Evolutionary conservation across 2,888 invertebrate species (phyloP).

Genomic region (Drosophila affinis): DNA sequence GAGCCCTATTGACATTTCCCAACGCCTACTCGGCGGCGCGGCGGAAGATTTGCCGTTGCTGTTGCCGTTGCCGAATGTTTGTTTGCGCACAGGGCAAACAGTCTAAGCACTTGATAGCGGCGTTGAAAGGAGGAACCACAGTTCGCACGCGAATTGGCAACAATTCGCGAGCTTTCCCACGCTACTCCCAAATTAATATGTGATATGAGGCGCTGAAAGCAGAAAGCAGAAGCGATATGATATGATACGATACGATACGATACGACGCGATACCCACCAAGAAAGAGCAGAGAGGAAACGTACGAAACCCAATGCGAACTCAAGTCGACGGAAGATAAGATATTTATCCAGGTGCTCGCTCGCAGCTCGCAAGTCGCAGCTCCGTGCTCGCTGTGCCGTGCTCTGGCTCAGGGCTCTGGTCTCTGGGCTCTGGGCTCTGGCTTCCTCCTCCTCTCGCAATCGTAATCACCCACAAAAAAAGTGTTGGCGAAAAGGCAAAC

Average conservation of each 20-base stretch:
- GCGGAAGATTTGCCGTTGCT: slow-evolving; percentile 49
- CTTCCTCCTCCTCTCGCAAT: slow-evolving; percentile 37
- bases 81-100: slow-evolving; percentile 45
- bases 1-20: slow-evolving; percentile 65
- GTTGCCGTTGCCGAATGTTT: slow-evolving; percentile 32
- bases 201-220: slow-evolving; percentile 66
- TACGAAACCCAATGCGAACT: slow-evolving; percentile 40
- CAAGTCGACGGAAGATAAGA: slow-evolving; percentile 57
- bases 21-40: slow-evolving; percentile 40
- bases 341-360: slow-evolving; percentile 74
- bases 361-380: not conserved
- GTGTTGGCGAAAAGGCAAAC: slow-evolving; percentile 62
- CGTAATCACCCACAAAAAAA: slow-evolving; percentile 69
- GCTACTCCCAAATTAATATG: slow-evolving; percentile 73
- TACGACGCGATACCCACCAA: not conserved
- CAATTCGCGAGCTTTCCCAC: slow-evolving; percentile 65
- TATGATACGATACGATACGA: not conserved
- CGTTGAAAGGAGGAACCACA: slow-evolving; percentile 33
- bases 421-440: slow-evolving; percentile 25
- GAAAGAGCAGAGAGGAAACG: not conserved
- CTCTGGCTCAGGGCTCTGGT: not conserved
- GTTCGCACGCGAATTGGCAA: slow-evolving; percentile 26
- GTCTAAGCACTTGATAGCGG: slow-evolving; percentile 67
- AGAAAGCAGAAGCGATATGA: slow-evolving; percentile 55
- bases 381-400: no score